phyloP scores from a whole-genome alignment of 2,113 vertebrate genomes.

The Elachura formosa region DNA sequence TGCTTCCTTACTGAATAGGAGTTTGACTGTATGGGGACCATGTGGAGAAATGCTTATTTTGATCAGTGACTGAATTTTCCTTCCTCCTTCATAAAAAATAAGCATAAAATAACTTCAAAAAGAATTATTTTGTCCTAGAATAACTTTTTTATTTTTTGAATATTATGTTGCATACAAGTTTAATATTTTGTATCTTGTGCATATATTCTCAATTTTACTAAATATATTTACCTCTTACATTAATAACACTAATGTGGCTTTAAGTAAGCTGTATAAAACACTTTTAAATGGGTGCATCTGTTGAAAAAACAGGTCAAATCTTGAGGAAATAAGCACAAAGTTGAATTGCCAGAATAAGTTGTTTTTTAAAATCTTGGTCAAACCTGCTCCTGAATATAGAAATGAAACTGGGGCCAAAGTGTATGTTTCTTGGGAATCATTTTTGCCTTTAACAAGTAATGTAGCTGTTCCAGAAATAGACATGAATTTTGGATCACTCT shows the following conservation, averaged over 20 bases:
- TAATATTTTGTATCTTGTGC: background rate
- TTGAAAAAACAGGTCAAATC: background rate
- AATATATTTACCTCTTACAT: background rate
- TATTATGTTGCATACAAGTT: background rate
- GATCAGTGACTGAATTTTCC: background rate
- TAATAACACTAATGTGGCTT: background rate
- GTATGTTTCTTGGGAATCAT: background rate
- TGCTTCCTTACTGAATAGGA: background rate
- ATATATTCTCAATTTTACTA: background rate
- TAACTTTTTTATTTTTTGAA: background rate
- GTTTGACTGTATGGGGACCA: too few relatives aligned
- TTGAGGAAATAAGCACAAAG: background rate
- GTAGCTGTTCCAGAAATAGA: background rate
- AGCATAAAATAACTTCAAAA: background rate
- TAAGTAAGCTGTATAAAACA: background rate
- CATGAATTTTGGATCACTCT: background rate
- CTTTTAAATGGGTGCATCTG: background rate
- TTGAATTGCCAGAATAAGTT: background rate
- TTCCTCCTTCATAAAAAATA: background rate
- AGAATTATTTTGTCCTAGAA: background rate
- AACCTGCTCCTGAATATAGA: background rate
- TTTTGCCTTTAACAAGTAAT: background rate
- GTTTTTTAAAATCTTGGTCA: background rate
- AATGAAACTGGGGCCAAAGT: background rate
- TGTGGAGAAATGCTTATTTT: background rate